Evolutionary conservation across 2,113 vertebrate genomes (phyloP).

Genomic region (Cyprinodon brontotheroides): DNA sequence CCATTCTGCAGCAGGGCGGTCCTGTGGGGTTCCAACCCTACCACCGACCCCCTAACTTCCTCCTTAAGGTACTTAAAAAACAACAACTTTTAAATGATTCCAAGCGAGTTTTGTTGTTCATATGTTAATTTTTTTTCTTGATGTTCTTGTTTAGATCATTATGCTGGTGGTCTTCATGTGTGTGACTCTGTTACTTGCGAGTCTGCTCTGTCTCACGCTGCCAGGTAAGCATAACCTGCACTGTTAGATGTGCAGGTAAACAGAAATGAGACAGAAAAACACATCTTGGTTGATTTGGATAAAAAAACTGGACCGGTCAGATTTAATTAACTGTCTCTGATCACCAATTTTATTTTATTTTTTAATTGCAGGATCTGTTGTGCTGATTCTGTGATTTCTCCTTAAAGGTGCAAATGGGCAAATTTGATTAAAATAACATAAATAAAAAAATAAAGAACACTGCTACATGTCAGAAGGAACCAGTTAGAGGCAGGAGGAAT

Average conservation of each 20-base stretch:
- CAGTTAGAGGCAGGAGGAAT: no score
- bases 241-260: not conserved
- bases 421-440: no score
- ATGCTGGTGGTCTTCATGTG: conserved; percentile 95
- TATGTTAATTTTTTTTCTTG: not conserved
- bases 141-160: conserved; percentile 82
- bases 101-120: not conserved
- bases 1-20: conserved; percentile 93
- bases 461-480: no score
- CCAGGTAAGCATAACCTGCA: conserved; percentile 81
- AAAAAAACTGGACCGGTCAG: no score
- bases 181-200: conserved; percentile 90
- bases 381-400: no score
- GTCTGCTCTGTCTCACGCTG: conserved; percentile 94
- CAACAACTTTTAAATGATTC: not conserved
- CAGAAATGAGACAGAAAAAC: no score
- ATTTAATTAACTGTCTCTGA: no score
- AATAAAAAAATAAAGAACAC: no score
- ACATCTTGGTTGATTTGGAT: no score
- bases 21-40: conserved; percentile 95
- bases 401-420: no score
- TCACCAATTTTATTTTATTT: no score
- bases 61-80: conserved; percentile 84
- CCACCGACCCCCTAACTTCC: conserved; percentile 89
- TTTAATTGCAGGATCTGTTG: no score